A percentile compares a stretch with the other conserved stretches of the same genome.
Conservation (phyloP, 1,140 invertebrate genomes). For the Physella acuta region DNA sequence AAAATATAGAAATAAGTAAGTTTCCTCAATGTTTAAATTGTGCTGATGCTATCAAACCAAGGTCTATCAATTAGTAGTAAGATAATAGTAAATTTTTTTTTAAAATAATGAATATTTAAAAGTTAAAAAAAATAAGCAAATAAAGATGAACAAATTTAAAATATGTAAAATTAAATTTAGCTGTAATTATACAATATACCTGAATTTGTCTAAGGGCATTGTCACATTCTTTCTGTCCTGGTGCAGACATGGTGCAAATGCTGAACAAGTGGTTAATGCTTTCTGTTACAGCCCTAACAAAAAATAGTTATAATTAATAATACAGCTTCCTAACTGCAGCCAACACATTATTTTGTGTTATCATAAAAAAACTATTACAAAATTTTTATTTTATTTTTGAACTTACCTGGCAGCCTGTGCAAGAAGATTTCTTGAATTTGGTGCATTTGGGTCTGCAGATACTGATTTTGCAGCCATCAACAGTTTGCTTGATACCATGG, state of each 20-base stretch:
- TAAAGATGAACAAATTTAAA: no score
- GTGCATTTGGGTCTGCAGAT: constrained; percentile 83
- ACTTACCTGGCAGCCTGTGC: constrained; percentile 75
- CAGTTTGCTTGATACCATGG: constrained; percentile 83
- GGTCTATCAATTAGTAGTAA: not conserved
- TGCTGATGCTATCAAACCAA: no score
- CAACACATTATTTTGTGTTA: no score
- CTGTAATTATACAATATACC: no score
- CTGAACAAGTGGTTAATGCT: constrained; percentile 88
- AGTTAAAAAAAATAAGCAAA: not conserved
- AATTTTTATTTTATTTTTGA: no score
- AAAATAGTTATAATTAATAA: not conserved
- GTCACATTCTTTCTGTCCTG: constrained; percentile 92
- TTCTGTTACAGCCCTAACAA: constrained; percentile 74
- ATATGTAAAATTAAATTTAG: no score
- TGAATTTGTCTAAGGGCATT: constrained; percentile 93
- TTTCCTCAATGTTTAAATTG: no score
- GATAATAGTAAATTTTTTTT: not conserved
- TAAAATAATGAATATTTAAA: not conserved
- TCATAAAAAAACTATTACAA: no score
- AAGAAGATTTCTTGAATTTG: constrained; percentile 87
- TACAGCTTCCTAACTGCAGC: not conserved
- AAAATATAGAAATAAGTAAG: no score
- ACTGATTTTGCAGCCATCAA: constrained; percentile 85
- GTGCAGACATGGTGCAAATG: constrained; percentile 80